Percentiles rank a stretch among this genome's conserved stretches.
phyloP scores from a whole-genome alignment of 1,140 invertebrate species.

The Camponotus floridanus region DNA sequence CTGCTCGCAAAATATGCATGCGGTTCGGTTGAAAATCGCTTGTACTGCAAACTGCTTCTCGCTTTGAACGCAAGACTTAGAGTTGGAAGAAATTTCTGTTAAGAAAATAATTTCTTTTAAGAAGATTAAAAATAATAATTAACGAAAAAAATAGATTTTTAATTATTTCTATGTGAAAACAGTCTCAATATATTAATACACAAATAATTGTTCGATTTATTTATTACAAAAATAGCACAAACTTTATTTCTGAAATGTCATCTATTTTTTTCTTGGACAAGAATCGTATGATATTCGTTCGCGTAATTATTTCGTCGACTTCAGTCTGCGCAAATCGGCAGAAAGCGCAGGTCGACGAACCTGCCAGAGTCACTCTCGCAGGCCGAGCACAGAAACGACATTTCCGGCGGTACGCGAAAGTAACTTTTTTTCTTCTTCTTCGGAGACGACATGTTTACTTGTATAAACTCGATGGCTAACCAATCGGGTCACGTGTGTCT shows the following conservation, averaged over 20 bases:
- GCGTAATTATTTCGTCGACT: conserved; percentile 14
- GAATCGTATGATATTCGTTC: no score
- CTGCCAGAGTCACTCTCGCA: conserved; percentile 59
- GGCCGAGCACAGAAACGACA: conserved; percentile 61
- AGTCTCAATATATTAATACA: background rate
- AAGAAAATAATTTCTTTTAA: background rate
- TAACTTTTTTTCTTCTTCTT: conserved; percentile 20
- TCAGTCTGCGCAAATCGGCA: conserved; percentile 7
- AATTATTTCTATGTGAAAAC: background rate
- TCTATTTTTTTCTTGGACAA: background rate
- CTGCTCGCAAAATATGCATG: background rate
- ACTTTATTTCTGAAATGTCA: background rate
- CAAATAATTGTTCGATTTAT: background rate
- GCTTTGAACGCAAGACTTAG: background rate
- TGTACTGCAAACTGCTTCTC: background rate
- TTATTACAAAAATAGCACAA: background rate
- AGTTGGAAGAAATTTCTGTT: background rate
- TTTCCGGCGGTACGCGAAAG: conserved; percentile 57
- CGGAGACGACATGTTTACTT: conserved; percentile 36
- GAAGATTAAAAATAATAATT: background rate
- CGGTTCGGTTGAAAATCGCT: background rate
- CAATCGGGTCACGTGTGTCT: conserved; percentile 54
- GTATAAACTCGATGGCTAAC: conserved; percentile 48
- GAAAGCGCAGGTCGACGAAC: conserved; percentile 56
- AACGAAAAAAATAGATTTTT: background rate